Conservation (phyloP, 2,797 vertebrate species). For the Lepus oiostolus region DNA sequence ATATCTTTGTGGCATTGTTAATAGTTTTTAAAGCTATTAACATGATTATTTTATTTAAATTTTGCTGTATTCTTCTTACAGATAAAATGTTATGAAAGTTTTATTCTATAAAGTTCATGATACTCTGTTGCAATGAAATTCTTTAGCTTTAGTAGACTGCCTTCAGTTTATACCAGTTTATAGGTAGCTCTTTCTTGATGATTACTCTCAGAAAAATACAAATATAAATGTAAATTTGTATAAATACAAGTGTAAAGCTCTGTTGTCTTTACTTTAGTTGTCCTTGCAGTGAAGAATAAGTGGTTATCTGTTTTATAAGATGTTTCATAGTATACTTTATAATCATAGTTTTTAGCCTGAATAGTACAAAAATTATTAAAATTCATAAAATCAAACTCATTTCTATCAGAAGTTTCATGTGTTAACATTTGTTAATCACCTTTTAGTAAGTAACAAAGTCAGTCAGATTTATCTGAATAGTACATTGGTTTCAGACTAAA, state of each 20-base stretch:
- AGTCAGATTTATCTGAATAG: not conserved
- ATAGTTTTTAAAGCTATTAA: not conserved
- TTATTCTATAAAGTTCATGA: not conserved
- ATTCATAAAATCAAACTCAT: not conserved
- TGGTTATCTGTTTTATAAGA: not conserved
- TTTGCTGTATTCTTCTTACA: not conserved
- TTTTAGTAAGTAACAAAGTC: not conserved
- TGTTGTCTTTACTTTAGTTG: not conserved
- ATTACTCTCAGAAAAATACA: conserved; percentile 2
- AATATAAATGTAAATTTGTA: not conserved
- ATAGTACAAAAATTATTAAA: not conserved
- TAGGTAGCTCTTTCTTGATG: not conserved
- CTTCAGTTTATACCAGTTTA: not conserved
- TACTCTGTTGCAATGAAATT: conserved; percentile 16
- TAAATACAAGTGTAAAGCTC: not conserved
- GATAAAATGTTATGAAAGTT: not conserved
- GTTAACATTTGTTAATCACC: conserved; percentile 27
- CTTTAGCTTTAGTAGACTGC: conserved; percentile 14
- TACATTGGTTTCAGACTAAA: not conserved
- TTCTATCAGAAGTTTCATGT: not conserved
- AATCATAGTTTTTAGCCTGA: not conserved
- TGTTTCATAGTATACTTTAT: not conserved
- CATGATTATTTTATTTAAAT: conserved; percentile 3
- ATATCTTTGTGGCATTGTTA: not conserved
- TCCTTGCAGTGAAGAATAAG: conserved; percentile 18